Evolutionary conservation across 1,140 invertebrate species (phyloP).

Genomic region (Xylocopa sonorina): DNA sequence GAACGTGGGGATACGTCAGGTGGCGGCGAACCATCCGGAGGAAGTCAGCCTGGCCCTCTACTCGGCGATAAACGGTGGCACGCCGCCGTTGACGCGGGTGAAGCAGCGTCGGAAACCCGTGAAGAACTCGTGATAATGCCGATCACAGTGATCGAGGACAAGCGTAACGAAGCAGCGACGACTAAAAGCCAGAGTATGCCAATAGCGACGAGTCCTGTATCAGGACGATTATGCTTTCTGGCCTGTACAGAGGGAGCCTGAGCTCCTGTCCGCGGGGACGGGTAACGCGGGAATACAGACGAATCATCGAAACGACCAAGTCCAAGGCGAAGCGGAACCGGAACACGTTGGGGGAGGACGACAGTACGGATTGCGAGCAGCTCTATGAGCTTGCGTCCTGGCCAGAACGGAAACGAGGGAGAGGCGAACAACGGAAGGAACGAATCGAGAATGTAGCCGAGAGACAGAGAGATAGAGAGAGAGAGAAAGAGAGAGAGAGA

Average conservation of each 20-base stretch:
- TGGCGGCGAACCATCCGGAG: conserved; percentile 77
- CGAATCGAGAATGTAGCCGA: neutral
- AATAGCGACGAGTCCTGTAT: conserved; percentile 38
- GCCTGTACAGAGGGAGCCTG: conserved; percentile 39
- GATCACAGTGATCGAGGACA: conserved; percentile 32
- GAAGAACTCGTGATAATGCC: conserved; percentile 75
- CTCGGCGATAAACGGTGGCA: conserved; percentile 71
- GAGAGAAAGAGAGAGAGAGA: no score
- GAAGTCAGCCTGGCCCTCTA: conserved; percentile 75
- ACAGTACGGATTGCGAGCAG: neutral
- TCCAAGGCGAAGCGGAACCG: conserved; percentile 9
- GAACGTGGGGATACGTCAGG: conserved; percentile 81
- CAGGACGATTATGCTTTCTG: conserved; percentile 46
- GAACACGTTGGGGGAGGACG: conserved; percentile 1
- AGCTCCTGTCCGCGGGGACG: neutral
- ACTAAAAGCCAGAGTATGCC: conserved; percentile 39
- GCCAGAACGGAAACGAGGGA: neutral
- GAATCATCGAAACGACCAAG: neutral
- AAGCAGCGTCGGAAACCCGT: conserved; percentile 78
- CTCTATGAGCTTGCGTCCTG: neutral
- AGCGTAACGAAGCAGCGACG: conserved; percentile 45
- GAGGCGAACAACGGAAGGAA: neutral
- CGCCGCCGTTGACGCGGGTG: conserved; percentile 58
- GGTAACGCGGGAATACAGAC: neutral
- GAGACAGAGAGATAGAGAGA: no score